A percentile compares a stretch with the other conserved stretches of the same genome.
Conservation (phyloP, 2,888 invertebrate genomes). For the Ecliptopera silaceata region DNA sequence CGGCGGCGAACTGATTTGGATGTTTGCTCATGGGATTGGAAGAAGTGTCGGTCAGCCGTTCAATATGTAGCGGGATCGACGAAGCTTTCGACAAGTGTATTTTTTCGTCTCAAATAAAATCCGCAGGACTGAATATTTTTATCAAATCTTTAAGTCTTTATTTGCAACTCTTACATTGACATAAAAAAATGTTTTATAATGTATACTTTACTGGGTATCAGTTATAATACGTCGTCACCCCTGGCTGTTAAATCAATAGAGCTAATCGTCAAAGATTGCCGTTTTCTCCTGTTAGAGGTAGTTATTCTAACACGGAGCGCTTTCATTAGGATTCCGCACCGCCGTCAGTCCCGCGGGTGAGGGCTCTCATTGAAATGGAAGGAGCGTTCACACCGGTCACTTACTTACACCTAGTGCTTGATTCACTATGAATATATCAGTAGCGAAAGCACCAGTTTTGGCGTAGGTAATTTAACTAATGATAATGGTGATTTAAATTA, state of each 20-base stretch:
- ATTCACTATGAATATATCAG: constrained; percentile 13
- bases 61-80: not conserved
- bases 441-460: not conserved
- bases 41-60: not conserved
- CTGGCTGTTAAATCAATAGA: constrained; percentile 3
- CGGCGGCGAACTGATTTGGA: constrained; percentile 10
- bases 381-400: constrained; percentile 16
- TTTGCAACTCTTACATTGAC: no score
- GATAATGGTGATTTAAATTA: no score
- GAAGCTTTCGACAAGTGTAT: not conserved
- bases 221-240: no score
- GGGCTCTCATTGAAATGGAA: constrained; percentile 27
- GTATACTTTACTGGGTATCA: no score
- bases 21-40: constrained; percentile 16
- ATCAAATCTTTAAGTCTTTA: no score
- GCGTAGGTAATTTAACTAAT: no score
- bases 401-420: not conserved
- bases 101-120: not conserved
- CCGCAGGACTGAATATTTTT: no score
- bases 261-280: constrained; percentile 18
- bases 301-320: constrained; percentile 21
- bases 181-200: no score
- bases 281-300: not conserved
- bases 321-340: constrained; percentile 23
- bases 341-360: constrained; percentile 22